phyloP scores from a whole-genome alignment of 2,888 invertebrate species.

The Lithosia quadra region DNA sequence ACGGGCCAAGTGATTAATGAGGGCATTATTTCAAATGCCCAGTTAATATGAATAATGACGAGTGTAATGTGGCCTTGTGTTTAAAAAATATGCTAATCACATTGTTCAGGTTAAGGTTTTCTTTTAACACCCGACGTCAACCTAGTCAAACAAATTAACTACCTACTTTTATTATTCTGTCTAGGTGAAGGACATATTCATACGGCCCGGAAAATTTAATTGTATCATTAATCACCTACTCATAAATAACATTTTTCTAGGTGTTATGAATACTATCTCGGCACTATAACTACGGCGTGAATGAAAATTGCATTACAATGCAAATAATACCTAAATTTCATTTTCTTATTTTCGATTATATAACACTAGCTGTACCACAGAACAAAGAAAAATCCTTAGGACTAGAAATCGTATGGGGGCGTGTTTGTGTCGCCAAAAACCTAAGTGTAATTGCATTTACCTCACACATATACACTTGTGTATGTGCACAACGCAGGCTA shows the following conservation, averaged over 20 bases:
- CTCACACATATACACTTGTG: no score
- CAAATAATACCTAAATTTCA: no score
- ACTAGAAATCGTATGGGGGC: no score
- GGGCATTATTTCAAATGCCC: not conserved
- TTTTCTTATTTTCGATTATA: no score
- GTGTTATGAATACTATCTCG: not conserved
- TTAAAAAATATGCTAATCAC: not conserved
- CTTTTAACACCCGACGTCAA: not conserved
- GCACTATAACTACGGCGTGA: no score
- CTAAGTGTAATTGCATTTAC: no score
- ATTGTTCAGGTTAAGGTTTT: not conserved
- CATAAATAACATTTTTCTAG: not conserved
- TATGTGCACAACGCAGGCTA: no score
- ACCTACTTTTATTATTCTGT: not conserved
- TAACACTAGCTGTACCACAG: no score
- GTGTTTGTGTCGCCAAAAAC: no score
- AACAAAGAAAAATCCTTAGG: no score
- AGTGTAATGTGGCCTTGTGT: not conserved
- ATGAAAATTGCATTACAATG: no score
- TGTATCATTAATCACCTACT: not conserved
- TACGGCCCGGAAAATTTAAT: not conserved
- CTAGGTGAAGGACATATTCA: not conserved
- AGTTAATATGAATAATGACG: not conserved
- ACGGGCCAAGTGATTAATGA: not conserved
- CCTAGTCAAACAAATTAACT: not conserved